Percentiles rank a stretch among this genome's conserved stretches.
Evolutionary conservation across 2,113 vertebrate species (phyloP).

Genomic region (Neomonachus schauinslandi): DNA sequence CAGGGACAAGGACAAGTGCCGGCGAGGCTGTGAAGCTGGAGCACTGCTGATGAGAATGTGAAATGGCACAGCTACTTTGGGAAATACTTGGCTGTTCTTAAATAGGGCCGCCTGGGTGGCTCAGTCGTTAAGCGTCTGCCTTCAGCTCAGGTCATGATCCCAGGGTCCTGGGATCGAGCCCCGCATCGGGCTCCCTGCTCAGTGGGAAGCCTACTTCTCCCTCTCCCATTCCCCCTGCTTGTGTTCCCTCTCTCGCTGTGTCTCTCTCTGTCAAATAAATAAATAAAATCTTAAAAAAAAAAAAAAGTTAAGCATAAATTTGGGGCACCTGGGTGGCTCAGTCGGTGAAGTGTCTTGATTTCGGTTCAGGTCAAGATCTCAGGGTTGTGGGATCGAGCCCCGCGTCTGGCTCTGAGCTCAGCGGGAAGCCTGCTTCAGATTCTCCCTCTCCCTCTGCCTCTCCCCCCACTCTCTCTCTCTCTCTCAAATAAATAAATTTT

Average conservation of each 20-base stretch:
- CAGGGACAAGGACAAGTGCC: neutral
- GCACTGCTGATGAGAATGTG: neutral
- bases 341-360: neutral
- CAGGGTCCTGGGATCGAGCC: neutral
- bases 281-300: neutral
- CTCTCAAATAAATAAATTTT: neutral
- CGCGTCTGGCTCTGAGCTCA: too few relatives aligned
- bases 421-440: too few relatives aligned
- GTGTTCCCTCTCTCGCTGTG: neutral
- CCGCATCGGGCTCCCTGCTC: neutral
- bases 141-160: neutral
- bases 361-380: neutral
- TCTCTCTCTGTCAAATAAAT: neutral
- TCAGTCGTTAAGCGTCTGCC: neutral
- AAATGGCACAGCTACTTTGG: neutral
- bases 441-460: too few relatives aligned
- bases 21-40: neutral
- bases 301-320: neutral
- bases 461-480: too few relatives aligned
- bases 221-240: neutral
- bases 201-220: neutral
- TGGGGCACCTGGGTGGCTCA: neutral
- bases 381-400: neutral
- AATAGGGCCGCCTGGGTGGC: neutral
- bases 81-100: neutral